Percentiles rank a stretch among this genome's conserved stretches.
Conservation (phyloP, 1,140 invertebrate genomes). For the Cotesia typhae region DNA sequence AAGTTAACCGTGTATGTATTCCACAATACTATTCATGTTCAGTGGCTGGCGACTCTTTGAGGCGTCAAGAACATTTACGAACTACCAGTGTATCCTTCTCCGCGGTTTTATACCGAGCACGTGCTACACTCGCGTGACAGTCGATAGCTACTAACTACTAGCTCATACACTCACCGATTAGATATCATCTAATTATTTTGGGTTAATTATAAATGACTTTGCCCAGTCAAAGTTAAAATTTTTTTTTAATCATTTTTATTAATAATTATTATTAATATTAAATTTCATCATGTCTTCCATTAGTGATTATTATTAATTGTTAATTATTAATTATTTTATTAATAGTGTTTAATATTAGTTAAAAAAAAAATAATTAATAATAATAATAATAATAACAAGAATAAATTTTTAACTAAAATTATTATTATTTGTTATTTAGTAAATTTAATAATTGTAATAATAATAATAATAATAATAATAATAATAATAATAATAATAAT, state of each 20-base stretch:
- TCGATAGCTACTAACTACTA: slow-evolving; percentile 25
- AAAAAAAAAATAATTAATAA: slow-evolving; percentile 44
- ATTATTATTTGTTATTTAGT: slow-evolving; percentile 11
- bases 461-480: too few relatives aligned
- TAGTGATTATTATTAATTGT: slow-evolving; percentile 50
- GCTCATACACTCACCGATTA: background rate
- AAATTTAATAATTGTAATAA: too few relatives aligned
- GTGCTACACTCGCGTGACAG: slow-evolving; percentile 56
- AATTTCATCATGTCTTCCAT: slow-evolving; percentile 44
- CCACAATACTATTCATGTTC: slow-evolving; percentile 29
- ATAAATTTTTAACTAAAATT: too few relatives aligned
- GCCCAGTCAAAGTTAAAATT: background rate
- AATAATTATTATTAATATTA: too few relatives aligned
- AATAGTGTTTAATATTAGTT: too few relatives aligned
- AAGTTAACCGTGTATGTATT: background rate
- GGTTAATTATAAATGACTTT: background rate
- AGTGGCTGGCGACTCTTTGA: slow-evolving; percentile 61
- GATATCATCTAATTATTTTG: background rate
- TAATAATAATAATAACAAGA: slow-evolving; percentile 39
- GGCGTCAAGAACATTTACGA: slow-evolving; percentile 53
- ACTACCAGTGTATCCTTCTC: slow-evolving; percentile 32
- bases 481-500: too few relatives aligned
- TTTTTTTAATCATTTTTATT: too few relatives aligned
- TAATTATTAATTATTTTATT: slow-evolving; percentile 38
- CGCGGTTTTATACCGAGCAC: slow-evolving; percentile 45